Conservation (phyloP, 2,797 vertebrate genomes). For the Parambassis ranga region DNA sequence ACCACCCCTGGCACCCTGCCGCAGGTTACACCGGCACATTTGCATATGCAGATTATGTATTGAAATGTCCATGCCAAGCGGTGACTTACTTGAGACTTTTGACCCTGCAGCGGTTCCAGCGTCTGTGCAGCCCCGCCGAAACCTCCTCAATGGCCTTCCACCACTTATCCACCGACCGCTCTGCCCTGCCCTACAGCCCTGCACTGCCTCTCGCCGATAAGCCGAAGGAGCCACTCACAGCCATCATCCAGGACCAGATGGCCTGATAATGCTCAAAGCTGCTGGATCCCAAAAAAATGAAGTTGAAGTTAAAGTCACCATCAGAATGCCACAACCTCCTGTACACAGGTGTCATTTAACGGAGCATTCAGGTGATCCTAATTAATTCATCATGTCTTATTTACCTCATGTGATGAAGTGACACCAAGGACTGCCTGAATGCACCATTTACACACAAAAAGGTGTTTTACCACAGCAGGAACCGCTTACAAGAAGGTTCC, state of each 20-base stretch:
- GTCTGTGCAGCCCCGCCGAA: conserved; percentile 60
- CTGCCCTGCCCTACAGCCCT: conserved; percentile 11
- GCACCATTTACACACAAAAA: not conserved
- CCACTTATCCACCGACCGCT: conserved; percentile 12
- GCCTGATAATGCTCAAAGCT: not conserved
- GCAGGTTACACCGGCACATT: conserved; percentile 50
- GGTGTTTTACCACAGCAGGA: too few relatives aligned
- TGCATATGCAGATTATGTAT: too few relatives aligned
- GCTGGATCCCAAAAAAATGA: not conserved
- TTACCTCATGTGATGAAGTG: too few relatives aligned
- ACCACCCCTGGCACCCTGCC: conserved; percentile 63
- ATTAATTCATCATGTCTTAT: too few relatives aligned
- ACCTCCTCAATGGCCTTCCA: conserved; percentile 6
- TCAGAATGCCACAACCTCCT: not conserved
- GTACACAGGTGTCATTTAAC: not conserved
- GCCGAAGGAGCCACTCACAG: conserved; percentile 15
- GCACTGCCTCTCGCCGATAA: conserved; percentile 36
- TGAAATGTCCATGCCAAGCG: too few relatives aligned
- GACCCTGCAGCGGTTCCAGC: conserved; percentile 60
- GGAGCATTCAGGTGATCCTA: not conserved
- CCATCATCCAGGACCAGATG: conserved; percentile 5
- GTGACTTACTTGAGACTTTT: conserved; percentile 1
- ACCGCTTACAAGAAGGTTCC: too few relatives aligned
- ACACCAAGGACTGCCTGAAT: not conserved
- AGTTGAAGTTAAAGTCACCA: too few relatives aligned